Evolutionary conservation across 2,113 vertebrate genomes (phyloP).

Genomic region (Pao palembangensis): DNA sequence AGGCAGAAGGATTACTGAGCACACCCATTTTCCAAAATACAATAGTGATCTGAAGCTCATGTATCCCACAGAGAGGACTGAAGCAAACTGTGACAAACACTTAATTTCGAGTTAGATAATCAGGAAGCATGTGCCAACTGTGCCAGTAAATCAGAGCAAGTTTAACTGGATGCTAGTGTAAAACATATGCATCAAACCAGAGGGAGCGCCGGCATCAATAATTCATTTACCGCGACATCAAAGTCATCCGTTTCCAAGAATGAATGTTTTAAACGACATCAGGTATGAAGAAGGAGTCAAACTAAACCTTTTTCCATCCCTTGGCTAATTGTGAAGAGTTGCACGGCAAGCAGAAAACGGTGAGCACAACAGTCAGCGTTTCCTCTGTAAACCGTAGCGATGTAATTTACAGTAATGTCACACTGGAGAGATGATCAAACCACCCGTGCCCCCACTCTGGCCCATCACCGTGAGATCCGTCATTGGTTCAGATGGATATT

Average conservation of each 20-base stretch:
- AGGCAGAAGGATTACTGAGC: too few relatives aligned
- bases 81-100: not conserved
- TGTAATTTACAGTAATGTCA: not conserved
- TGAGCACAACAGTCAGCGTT: too few relatives aligned
- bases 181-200: not conserved
- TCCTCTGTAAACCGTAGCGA: not conserved
- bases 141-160: not conserved
- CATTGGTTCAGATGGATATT: not conserved
- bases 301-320: not conserved
- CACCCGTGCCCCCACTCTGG: not conserved
- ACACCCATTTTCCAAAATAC: not conserved
- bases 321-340: not conserved
- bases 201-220: not conserved
- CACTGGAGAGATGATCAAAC: not conserved
- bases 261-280: not conserved
- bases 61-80: not conserved
- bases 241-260: not conserved
- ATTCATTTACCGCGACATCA: not conserved
- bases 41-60: not conserved
- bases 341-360: not conserved
- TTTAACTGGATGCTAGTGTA: not conserved
- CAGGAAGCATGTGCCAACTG: not conserved
- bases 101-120: not conserved
- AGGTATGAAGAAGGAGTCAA: not conserved
- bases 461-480: not conserved